phyloP scores from a whole-genome alignment of 2,113 vertebrate species.

The Alethe diademata region DNA sequence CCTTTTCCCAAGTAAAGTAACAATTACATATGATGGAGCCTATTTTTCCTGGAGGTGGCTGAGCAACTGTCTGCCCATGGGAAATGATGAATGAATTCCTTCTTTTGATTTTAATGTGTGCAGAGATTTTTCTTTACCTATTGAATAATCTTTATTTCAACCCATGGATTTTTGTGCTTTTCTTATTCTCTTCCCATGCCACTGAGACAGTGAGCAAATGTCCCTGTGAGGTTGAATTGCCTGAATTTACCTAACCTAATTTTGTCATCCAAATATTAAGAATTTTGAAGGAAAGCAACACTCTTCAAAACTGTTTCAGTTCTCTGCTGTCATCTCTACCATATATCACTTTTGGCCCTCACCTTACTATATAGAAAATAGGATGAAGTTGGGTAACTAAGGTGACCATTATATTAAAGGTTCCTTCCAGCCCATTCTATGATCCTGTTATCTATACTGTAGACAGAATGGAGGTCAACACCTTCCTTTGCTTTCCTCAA shows the following conservation, averaged over 20 bases:
- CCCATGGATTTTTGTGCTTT: not conserved
- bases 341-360: not conserved
- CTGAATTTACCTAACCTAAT: not conserved
- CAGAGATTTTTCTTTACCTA: not conserved
- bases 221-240: not conserved
- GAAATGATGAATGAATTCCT: not conserved
- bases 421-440: not conserved
- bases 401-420: not conserved
- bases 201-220: not conserved
- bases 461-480: not conserved
- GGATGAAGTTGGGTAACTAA: not conserved
- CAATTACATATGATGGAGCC: accelerated
- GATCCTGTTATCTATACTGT: not conserved
- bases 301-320: not conserved
- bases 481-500: not conserved
- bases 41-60: not conserved
- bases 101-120: not conserved
- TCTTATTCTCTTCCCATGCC: not conserved
- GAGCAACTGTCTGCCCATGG: not conserved
- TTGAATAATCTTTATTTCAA: not conserved
- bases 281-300: not conserved
- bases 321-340: not conserved
- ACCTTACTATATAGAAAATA: not conserved
- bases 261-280: not conserved
- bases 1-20: not conserved